Evolutionary conservation across 37 sponge, comb jelly and placozoan genomes (phyloP).

Genomic region (Halisarca cf. caerulea): DNA sequence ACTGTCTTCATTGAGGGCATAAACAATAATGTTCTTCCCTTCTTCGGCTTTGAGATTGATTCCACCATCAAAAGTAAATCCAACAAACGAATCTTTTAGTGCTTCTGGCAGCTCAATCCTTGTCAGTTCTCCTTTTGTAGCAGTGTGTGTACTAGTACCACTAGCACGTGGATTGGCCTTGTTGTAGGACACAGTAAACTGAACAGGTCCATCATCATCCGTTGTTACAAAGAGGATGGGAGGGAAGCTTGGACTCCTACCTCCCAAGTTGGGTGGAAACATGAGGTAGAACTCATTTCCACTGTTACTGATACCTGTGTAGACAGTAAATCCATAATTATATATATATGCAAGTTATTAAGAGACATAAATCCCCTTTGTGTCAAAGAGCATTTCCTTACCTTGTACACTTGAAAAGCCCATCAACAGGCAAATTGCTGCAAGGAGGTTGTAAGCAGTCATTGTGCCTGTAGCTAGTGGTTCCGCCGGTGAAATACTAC

Average conservation of each 20-base stretch:
- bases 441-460: too few species aligned
- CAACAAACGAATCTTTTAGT: neutral
- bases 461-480: too few species aligned
- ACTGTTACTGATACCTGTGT: neutral
- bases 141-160: neutral
- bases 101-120: neutral
- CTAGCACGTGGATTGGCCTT: neutral
- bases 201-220: neutral
- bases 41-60: neutral
- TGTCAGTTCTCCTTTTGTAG: neutral
- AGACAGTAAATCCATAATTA: too few species aligned
- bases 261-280: neutral
- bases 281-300: slow-evolving; percentile 5
- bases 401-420: too few species aligned
- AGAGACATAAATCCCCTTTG: too few species aligned
- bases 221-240: slow-evolving; percentile 1
- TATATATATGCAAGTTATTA: too few species aligned
- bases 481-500: too few species aligned
- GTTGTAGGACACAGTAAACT: neutral
- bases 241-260: neutral
- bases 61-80: neutral
- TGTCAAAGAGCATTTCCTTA: too few species aligned
- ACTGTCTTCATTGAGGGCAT: slow-evolving; percentile 29
- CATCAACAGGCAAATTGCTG: too few species aligned
- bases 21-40: slow-evolving; percentile 42